Conservation (phyloP, 2,797 vertebrate genomes). For the Sebastes oblongus region DNA sequence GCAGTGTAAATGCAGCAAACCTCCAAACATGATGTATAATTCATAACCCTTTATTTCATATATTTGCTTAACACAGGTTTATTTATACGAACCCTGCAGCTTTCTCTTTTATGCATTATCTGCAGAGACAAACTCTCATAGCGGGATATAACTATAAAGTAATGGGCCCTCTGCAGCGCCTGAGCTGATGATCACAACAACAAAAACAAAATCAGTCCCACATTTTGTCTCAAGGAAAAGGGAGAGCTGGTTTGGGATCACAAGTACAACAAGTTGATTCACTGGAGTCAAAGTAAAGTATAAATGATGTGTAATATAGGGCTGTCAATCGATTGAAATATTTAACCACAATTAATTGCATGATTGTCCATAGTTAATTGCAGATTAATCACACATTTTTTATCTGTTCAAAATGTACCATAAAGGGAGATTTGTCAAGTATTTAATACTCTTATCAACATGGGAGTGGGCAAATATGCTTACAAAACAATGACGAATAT, state of each 20-base stretch:
- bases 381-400: no score
- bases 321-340: no score
- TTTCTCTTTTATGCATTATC: neutral
- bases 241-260: neutral
- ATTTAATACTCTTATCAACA: no score
- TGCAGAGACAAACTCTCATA: neutral
- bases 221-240: neutral
- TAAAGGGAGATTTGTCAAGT: no score
- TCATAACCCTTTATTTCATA: constrained; percentile 1
- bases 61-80: neutral
- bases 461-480: no score
- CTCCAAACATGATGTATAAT: constrained; percentile 10
- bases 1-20: neutral
- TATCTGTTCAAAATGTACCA: no score
- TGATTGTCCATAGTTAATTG: no score
- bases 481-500: no score
- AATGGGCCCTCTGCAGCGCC: neutral
- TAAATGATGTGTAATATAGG: neutral
- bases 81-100: neutral
- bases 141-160: neutral
- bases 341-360: no score
- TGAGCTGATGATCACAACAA: neutral
- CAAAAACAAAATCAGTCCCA: neutral
- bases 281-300: neutral
- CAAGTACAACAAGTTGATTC: neutral